Percentiles rank a stretch among this genome's conserved stretches.
Conservation (phyloP, 2,888 invertebrate species). For the Bembecia ichneumoniformis region DNA sequence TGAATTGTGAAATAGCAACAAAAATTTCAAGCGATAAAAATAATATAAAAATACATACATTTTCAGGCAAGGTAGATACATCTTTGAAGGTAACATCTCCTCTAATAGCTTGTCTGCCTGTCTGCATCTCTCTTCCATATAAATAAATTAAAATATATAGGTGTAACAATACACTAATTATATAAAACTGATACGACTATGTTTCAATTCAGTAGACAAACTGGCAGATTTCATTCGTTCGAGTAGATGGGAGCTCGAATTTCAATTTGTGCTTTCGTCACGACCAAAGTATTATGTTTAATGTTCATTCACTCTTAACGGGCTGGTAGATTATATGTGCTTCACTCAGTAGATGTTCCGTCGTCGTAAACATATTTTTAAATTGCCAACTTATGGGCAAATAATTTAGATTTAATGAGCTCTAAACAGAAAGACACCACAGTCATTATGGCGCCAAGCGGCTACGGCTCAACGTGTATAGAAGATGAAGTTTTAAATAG, state of each 20-base stretch:
- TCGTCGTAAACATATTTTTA: background rate
- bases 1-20: too few relatives aligned
- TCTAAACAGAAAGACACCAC: background rate
- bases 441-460: background rate
- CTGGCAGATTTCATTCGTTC: too few relatives aligned
- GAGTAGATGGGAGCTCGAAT: conserved; percentile 24
- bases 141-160: too few relatives aligned
- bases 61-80: too few relatives aligned
- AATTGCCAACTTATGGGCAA: background rate
- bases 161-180: too few relatives aligned
- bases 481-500: background rate
- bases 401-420: background rate
- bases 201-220: too few relatives aligned
- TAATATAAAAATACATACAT: too few relatives aligned
- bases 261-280: conserved; percentile 44
- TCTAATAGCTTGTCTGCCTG: too few relatives aligned
- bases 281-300: conserved; percentile 17
- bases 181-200: too few relatives aligned
- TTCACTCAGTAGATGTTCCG: background rate
- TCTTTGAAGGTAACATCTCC: too few relatives aligned
- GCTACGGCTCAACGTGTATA: background rate
- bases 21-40: too few relatives aligned
- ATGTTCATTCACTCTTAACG: conserved; percentile 1
- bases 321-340: conserved; percentile 8
- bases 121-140: too few relatives aligned